phyloP scores from a whole-genome alignment of 2,888 invertebrate species.

The Argynnis bischoffii region DNA sequence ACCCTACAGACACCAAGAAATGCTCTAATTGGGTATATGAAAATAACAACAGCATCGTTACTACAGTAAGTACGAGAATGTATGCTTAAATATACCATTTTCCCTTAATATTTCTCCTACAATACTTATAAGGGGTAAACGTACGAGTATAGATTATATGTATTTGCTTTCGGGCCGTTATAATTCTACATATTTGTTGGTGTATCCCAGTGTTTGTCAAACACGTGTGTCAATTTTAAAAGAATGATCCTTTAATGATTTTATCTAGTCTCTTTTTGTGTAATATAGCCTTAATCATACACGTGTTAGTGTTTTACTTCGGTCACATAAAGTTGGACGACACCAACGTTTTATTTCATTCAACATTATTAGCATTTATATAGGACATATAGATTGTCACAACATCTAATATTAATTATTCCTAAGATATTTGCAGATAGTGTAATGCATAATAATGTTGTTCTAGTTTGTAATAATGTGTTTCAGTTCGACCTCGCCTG shows the following conservation, averaged over 20 bases:
- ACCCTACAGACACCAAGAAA: slow-evolving; percentile 49
- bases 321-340: too few species aligned
- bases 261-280: background rate
- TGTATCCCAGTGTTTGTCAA: too few species aligned
- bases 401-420: too few species aligned
- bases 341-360: too few species aligned
- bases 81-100: too few species aligned
- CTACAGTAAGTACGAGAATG: slow-evolving; percentile 52
- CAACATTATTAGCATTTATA: too few species aligned
- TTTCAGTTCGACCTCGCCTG: slow-evolving; percentile 71
- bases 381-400: too few species aligned
- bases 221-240: background rate
- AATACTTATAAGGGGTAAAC: background rate
- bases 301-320: background rate
- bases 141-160: background rate
- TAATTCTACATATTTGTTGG: too few species aligned
- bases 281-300: background rate
- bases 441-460: too few species aligned
- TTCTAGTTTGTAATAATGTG: background rate
- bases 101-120: too few species aligned
- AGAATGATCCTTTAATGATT: background rate
- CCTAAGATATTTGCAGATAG: too few species aligned
- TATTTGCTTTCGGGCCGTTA: background rate
- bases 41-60: slow-evolving; percentile 62
- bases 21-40: slow-evolving; percentile 68